phyloP scores from a whole-genome alignment of 2,113 vertebrate genomes.

The Orycteropus afer region DNA sequence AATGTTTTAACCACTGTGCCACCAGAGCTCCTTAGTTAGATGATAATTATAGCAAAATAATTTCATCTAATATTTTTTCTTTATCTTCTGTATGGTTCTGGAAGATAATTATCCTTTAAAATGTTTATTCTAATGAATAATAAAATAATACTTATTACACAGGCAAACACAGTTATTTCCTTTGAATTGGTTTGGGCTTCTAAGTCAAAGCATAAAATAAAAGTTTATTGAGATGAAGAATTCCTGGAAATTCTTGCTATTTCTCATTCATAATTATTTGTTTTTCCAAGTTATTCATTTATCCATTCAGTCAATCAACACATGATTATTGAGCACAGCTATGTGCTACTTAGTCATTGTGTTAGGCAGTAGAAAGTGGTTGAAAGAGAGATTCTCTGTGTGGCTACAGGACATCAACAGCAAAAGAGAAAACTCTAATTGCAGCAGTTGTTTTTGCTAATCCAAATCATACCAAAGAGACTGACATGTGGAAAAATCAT shows the following conservation, averaged over 20 bases:
- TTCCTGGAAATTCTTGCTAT: constrained; percentile 42
- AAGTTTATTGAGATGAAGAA: constrained; percentile 48
- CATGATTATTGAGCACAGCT: background rate
- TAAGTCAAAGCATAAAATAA: constrained; percentile 36
- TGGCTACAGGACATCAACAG: background rate
- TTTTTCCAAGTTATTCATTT: constrained; percentile 36
- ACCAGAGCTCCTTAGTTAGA: too few relatives aligned
- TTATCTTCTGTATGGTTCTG: constrained; percentile 49
- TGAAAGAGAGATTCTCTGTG: constrained; percentile 35
- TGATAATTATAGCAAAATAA: background rate
- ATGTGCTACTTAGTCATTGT: background rate
- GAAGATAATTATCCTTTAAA: constrained; percentile 45
- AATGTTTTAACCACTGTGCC: too few relatives aligned
- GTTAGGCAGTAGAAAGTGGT: background rate
- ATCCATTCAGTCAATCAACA: background rate
- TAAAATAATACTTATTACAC: background rate
- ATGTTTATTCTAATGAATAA: background rate
- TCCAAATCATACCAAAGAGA: constrained; percentile 41
- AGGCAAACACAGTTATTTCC: constrained; percentile 8
- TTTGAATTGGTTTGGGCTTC: constrained; percentile 23
- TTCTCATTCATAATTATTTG: background rate
- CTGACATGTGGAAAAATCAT: constrained; percentile 9
- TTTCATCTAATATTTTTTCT: background rate
- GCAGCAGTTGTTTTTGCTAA: constrained; percentile 40
- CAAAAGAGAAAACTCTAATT: constrained; percentile 40